phyloP scores from a whole-genome alignment of 2,113 vertebrate species.

The Rhea americana region DNA sequence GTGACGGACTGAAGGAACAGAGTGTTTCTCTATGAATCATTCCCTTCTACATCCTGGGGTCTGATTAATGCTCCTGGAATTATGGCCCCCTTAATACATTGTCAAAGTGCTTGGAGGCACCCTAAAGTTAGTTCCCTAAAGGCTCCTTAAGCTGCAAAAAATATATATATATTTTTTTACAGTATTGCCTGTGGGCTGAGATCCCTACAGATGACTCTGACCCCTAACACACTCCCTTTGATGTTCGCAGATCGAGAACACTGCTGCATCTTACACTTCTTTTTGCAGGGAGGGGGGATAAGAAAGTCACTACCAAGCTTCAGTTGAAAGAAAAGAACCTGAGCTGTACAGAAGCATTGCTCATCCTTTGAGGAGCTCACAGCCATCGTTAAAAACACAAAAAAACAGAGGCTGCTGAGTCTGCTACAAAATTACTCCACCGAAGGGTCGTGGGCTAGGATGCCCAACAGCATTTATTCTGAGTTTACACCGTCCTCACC shows the following conservation, averaged over 20 bases:
- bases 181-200: neutral
- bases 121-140: neutral
- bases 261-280: neutral
- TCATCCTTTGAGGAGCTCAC: neutral
- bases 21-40: conserved; percentile 42
- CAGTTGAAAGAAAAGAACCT: neutral
- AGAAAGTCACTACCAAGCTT: neutral
- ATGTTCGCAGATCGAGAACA: neutral
- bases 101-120: neutral
- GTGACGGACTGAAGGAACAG: conserved; percentile 21
- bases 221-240: neutral
- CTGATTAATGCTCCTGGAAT: conserved; percentile 33
- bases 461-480: neutral
- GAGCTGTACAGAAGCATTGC: neutral
- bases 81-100: neutral
- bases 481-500: neutral
- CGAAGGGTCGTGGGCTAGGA: neutral
- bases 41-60: neutral
- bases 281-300: neutral
- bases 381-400: neutral
- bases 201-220: neutral
- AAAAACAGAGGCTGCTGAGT: neutral
- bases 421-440: neutral
- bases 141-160: neutral
- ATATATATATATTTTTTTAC: neutral